Evolutionary conservation across 2,797 vertebrate species (phyloP).

Genomic region (Lutjanus argentimaculatus): DNA sequence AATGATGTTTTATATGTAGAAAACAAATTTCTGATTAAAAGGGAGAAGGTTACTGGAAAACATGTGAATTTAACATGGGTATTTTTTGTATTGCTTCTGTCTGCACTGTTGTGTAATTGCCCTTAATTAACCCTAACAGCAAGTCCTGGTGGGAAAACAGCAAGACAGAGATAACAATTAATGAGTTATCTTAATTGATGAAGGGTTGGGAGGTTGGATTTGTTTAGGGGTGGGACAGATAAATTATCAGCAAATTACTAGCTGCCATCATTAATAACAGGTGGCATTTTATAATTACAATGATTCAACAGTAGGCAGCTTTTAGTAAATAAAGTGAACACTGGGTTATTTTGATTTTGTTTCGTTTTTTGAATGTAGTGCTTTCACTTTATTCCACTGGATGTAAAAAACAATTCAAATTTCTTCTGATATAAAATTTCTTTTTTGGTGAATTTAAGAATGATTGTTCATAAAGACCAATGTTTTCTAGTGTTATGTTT

Average conservation of each 20-base stretch:
- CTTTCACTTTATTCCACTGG: not conserved
- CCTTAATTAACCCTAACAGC: slow-evolving; percentile 50
- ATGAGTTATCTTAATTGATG: slow-evolving; percentile 30
- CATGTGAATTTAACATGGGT: not conserved
- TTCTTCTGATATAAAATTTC: not conserved
- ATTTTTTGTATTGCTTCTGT: slow-evolving; percentile 17
- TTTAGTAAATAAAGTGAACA: not conserved
- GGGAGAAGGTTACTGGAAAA: not conserved
- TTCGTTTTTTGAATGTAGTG: not conserved
- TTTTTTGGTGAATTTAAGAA: not conserved
- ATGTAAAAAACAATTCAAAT: fast-evolving
- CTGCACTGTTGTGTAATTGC: slow-evolving; percentile 10
- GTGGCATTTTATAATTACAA: not conserved
- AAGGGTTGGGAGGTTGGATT: slow-evolving; percentile 20
- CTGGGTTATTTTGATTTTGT: not conserved
- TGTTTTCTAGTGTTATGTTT: not conserved
- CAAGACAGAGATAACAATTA: slow-evolving; percentile 41
- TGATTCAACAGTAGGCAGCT: not conserved
- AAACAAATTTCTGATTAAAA: not conserved
- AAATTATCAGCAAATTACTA: slow-evolving; percentile 25
- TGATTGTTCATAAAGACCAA: not conserved
- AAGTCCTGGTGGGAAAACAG: slow-evolving; percentile 38
- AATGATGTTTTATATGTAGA: not conserved
- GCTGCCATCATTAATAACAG: slow-evolving; percentile 29
- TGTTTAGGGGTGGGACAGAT: slow-evolving; percentile 5